Evolutionary conservation across 2,888 invertebrate species (phyloP).

Genomic region (Ypsolopha scabrella): DNA sequence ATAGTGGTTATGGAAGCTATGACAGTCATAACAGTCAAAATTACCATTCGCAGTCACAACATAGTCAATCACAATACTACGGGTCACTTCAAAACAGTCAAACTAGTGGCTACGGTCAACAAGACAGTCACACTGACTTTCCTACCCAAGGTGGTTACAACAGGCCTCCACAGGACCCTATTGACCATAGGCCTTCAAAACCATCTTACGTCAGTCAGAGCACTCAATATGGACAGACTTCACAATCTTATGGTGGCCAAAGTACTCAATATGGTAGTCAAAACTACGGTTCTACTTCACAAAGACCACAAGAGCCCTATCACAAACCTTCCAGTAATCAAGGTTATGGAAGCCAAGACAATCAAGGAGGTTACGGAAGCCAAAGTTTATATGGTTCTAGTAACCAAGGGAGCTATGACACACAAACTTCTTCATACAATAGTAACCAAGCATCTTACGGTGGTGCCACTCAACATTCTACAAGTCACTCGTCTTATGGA

Average conservation of each 20-base stretch:
- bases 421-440: conserved; percentile 9
- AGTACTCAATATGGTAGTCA: neutral
- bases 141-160: conserved; percentile 12
- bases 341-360: conserved; percentile 2
- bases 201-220: conserved; percentile 4
- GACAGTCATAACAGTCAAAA: conserved; percentile 30
- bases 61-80: conserved; percentile 19
- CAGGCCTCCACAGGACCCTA: conserved; percentile 13
- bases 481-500: conserved; percentile 10
- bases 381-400: neutral
- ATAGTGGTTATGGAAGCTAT: conserved; percentile 22
- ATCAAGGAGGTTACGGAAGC: neutral
- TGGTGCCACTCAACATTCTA: conserved; percentile 11
- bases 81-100: conserved; percentile 8
- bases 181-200: conserved; percentile 11
- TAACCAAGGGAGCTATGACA: conserved; percentile 2
- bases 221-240: neutral
- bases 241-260: conserved; percentile 3
- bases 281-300: neutral
- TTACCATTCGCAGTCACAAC: conserved; percentile 26
- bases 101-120: neutral
- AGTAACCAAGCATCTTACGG: conserved; percentile 7
- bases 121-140: neutral
- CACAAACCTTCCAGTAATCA: neutral
- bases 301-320: neutral